A percentile compares a stretch with the other conserved stretches of the same genome.
Evolutionary conservation across 1,140 invertebrate species (phyloP).

Genomic region (Trachymyrmex septentrionalis): DNA sequence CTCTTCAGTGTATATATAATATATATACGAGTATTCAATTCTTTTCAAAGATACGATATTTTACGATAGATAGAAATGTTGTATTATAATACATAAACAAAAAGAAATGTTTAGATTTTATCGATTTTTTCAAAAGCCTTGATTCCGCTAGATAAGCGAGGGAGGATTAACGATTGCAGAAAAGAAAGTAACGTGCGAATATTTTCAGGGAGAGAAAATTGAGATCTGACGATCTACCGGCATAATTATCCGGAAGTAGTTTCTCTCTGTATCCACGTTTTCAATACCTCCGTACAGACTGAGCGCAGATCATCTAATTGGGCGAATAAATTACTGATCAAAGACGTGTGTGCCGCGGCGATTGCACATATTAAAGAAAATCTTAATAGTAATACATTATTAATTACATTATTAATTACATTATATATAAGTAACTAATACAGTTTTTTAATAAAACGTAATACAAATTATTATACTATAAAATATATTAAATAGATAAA

Average conservation of each 20-base stretch:
- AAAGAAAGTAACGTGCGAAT: slow-evolving; percentile 46
- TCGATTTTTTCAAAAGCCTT: background rate
- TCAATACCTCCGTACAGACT: background rate
- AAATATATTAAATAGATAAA: background rate
- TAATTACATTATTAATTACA: slow-evolving; percentile 9
- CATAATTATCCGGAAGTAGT: slow-evolving; percentile 49
- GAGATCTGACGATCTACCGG: slow-evolving; percentile 25
- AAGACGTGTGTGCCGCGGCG: background rate
- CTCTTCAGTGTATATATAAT: background rate
- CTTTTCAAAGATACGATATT: background rate
- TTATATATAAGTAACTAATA: slow-evolving; percentile 6
- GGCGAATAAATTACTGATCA: background rate
- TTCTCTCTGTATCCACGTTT: slow-evolving; percentile 25
- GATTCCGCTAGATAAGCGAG: background rate
- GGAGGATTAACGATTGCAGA: background rate
- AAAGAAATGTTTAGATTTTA: background rate
- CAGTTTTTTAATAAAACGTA: slow-evolving; percentile 1
- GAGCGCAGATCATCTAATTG: slow-evolving; percentile 11
- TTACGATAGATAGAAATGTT: background rate
- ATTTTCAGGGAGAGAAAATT: slow-evolving; percentile 20
- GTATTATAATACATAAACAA: background rate
- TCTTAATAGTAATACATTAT: background rate
- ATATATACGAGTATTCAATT: no score
- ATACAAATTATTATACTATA: slow-evolving; percentile 13
- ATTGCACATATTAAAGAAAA: background rate